Percentiles rank a stretch among this genome's conserved stretches.
phyloP scores from a whole-genome alignment of 1,140 invertebrate species.

The Samia ricini region DNA sequence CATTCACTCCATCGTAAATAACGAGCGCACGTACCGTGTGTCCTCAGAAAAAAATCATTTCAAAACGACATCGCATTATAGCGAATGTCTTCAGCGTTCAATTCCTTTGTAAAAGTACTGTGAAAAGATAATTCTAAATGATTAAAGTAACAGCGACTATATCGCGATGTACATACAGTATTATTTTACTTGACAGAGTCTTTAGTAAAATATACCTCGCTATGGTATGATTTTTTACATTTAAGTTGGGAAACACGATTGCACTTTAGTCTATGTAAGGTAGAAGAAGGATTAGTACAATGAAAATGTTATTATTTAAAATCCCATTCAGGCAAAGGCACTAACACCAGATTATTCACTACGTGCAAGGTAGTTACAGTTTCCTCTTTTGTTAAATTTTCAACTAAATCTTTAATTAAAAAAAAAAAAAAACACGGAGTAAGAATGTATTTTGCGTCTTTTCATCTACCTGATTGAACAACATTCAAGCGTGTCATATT shows the following conservation, averaged over 20 bases:
- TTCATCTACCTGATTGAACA: too few relatives aligned
- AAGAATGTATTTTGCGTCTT: too few relatives aligned
- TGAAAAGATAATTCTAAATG: neutral
- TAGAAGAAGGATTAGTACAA: too few relatives aligned
- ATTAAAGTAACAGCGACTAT: neutral
- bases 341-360: too few relatives aligned
- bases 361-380: too few relatives aligned
- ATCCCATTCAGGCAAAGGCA: too few relatives aligned
- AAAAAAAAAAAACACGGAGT: too few relatives aligned
- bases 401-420: too few relatives aligned
- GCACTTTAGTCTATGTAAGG: neutral
- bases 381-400: too few relatives aligned
- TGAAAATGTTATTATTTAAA: too few relatives aligned
- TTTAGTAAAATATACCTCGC: neutral
- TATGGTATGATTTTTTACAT: neutral
- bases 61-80: neutral
- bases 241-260: neutral
- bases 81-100: neutral
- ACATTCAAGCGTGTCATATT: too few relatives aligned
- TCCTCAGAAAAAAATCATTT: neutral
- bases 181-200: neutral
- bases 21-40: neutral
- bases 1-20: neutral
- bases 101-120: neutral
- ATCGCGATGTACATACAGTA: neutral